Percentiles rank a stretch among this genome's conserved stretches.
These are phyloP conservation scores for Chironomus riparius DNA, from an alignment of 2,888 invertebrate genomes.

Conservation along the genomic window DNA sequence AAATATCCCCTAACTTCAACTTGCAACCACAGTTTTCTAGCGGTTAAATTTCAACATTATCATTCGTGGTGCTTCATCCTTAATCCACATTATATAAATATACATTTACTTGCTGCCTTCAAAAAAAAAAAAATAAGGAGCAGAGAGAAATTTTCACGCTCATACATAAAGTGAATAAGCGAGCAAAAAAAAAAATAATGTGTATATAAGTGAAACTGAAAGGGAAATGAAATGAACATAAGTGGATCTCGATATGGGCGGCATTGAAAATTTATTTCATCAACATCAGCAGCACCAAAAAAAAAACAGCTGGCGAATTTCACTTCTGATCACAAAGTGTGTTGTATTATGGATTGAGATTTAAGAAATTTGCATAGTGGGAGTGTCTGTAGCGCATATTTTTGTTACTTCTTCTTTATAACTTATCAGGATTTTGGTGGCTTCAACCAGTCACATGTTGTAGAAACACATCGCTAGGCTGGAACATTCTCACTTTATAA, in stretches of 20 bases:
- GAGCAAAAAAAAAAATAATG: not conserved
- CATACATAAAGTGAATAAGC: not conserved
- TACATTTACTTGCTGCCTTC: not conserved
- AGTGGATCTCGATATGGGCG: constrained; percentile 1
- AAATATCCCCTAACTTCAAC: not conserved
- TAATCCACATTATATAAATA: not conserved
- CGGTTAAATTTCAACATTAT: not conserved
- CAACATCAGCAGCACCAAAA: not conserved
- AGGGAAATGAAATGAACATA: not conserved
- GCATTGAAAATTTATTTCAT: not conserved
- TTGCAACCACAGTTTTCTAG: not conserved
- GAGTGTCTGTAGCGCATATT: too few relatives aligned
- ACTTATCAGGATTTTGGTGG: too few relatives aligned
- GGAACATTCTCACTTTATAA: too few relatives aligned
- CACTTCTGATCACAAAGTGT: not conserved
- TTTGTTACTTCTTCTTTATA: not conserved
- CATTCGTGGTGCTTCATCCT: not conserved
- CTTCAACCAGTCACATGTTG: too few relatives aligned
- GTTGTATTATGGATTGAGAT: too few relatives aligned
- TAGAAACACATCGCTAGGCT: too few relatives aligned
- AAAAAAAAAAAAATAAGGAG: too few relatives aligned
- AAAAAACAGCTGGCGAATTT: not conserved
- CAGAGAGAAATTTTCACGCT: not conserved
- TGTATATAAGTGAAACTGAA: not conserved
- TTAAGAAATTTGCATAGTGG: too few relatives aligned